Percentiles rank a stretch among this genome's conserved stretches.
These are phyloP conservation scores for Orchesella flavescens DNA, from an alignment of 2,888 invertebrate genomes.

Conservation along the genomic window DNA sequence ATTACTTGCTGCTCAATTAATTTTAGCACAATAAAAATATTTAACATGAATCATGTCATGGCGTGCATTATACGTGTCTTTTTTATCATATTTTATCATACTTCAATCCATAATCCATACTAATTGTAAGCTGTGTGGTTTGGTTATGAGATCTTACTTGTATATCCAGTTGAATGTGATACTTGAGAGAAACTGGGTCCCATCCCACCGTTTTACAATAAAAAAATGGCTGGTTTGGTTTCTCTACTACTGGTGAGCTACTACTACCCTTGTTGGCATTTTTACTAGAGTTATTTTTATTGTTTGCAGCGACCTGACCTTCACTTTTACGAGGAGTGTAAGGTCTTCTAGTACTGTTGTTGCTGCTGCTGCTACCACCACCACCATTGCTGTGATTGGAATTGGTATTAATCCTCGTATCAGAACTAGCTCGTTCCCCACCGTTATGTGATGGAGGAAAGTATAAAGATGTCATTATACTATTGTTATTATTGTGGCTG, in stretches of 20 bases:
- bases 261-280: background rate
- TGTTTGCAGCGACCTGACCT: background rate
- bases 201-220: conserved; percentile 42
- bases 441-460: background rate
- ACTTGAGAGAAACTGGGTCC: conserved; percentile 36
- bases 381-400: background rate
- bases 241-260: background rate
- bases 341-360: background rate
- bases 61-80: background rate
- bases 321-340: background rate
- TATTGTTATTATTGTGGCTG: background rate
- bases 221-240: conserved; percentile 36
- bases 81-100: background rate
- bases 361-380: background rate
- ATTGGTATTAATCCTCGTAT: background rate
- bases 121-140: too few species aligned
- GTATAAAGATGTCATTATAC: background rate
- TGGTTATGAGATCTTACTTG: conserved; percentile 34
- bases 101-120: background rate
- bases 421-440: background rate
- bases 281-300: background rate
- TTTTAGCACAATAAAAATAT: background rate
- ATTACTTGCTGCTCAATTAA: too few species aligned
- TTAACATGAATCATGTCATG: background rate
- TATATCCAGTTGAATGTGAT: conserved; percentile 42